Conservation (phyloP, 2,113 vertebrate genomes). For the Fregata magnificens region DNA sequence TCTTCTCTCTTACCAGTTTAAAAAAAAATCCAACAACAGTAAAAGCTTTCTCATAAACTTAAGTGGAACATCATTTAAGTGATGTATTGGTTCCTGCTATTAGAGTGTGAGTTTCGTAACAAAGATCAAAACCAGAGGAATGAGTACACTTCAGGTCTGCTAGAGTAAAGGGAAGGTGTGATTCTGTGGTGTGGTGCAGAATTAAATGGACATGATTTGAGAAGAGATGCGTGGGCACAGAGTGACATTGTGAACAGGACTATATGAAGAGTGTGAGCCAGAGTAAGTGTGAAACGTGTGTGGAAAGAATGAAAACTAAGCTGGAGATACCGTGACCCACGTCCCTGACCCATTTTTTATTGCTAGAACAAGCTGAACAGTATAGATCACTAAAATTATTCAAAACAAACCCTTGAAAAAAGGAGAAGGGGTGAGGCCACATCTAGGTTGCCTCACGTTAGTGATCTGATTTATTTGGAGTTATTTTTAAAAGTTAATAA, state of each 20-base stretch:
- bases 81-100: not conserved
- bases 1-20: not conserved
- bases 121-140: not conserved
- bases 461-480: not conserved
- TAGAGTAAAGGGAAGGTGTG: not conserved
- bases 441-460: not conserved
- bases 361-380: not conserved
- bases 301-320: not conserved
- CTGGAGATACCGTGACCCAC: not conserved
- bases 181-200: not conserved
- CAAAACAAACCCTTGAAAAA: not conserved
- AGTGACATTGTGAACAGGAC: not conserved
- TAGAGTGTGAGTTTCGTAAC: not conserved
- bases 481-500: not conserved
- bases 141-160: not conserved
- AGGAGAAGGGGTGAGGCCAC: not conserved
- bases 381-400: not conserved
- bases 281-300: not conserved
- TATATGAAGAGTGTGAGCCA: not conserved
- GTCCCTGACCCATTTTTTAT: not conserved
- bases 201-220: not conserved
- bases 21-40: not conserved
- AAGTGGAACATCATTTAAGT: not conserved
- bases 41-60: not conserved
- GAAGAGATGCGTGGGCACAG: not conserved